Evolutionary conservation across 2,888 invertebrate species (phyloP).

Genomic region (Xestia sexstrigata): DNA sequence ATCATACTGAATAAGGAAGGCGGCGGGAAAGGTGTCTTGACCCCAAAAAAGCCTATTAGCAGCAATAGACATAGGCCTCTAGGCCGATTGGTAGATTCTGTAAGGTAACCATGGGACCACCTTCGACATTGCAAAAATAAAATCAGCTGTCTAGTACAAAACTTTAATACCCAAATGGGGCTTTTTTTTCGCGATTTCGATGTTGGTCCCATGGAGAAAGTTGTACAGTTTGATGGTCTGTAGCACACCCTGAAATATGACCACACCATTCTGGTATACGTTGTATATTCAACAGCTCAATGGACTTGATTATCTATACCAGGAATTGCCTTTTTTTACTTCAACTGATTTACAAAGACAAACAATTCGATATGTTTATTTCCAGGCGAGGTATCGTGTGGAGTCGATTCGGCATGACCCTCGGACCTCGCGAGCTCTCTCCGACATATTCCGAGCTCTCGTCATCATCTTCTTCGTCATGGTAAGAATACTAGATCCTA

Average conservation of each 20-base stretch:
- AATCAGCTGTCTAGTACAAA: too few species aligned
- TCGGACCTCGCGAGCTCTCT: conserved; percentile 77
- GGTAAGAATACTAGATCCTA: conserved; percentile 71
- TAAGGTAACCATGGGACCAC: not conserved
- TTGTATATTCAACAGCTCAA: not conserved
- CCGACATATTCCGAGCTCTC: conserved; percentile 82
- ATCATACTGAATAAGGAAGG: not conserved
- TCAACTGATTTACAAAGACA: not conserved
- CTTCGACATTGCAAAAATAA: not conserved
- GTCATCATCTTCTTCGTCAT: conserved; percentile 86
- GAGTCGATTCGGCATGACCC: conserved; percentile 81
- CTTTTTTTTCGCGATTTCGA: too few species aligned
- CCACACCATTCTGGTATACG: not conserved
- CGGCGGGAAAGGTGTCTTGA: not conserved
- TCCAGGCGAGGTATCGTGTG: conserved; percentile 81
- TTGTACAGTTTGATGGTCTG: not conserved
- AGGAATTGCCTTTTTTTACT: not conserved
- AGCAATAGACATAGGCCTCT: not conserved
- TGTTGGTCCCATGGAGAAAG: too few species aligned
- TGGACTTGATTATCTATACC: not conserved
- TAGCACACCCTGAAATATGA: not conserved
- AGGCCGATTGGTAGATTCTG: not conserved
- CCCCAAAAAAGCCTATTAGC: not conserved
- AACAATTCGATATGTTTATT: not conserved
- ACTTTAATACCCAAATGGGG: too few species aligned